These are phyloP conservation scores for Merodon equestris DNA, from an alignment of 2,888 invertebrate species.

Conservation along the genomic window DNA sequence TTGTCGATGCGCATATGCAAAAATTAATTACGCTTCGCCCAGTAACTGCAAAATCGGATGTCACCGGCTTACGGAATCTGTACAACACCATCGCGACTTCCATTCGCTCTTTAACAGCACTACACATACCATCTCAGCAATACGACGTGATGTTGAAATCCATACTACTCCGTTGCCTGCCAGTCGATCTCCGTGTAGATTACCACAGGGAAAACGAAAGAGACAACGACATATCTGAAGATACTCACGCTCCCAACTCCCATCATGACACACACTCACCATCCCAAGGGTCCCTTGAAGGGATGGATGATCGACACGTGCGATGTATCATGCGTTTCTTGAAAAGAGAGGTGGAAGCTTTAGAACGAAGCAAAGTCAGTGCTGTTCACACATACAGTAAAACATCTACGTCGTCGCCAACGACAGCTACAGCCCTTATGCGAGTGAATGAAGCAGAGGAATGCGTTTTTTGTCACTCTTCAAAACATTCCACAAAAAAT, in stretches of 20 bases:
- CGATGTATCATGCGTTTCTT: conserved; percentile 12
- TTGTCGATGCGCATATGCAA: conserved; percentile 3
- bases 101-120: conserved; percentile 13
- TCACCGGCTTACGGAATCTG: conserved; percentile 6
- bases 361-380: conserved; percentile 8
- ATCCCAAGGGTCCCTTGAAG: conserved; percentile 1
- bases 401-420: conserved; percentile 4
- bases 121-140: conserved; percentile 3
- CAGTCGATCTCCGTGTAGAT: conserved; percentile 4
- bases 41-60: neutral
- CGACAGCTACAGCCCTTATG: neutral
- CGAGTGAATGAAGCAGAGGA: neutral
- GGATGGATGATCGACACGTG: neutral
- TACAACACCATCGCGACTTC: conserved; percentile 7
- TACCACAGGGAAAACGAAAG: conserved; percentile 8
- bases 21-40: conserved; percentile 13
- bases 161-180: conserved; percentile 16
- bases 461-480: conserved; percentile 19
- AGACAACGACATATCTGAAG: neutral
- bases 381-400: neutral
- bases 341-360: conserved; percentile 10
- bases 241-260: no score
- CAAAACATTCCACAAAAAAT: conserved; percentile 3
- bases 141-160: conserved; percentile 21
- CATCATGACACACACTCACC: conserved; percentile 1